These are phyloP conservation scores for Grantiella picta DNA, from an alignment of 2,113 vertebrate species.

Conservation along the genomic window DNA sequence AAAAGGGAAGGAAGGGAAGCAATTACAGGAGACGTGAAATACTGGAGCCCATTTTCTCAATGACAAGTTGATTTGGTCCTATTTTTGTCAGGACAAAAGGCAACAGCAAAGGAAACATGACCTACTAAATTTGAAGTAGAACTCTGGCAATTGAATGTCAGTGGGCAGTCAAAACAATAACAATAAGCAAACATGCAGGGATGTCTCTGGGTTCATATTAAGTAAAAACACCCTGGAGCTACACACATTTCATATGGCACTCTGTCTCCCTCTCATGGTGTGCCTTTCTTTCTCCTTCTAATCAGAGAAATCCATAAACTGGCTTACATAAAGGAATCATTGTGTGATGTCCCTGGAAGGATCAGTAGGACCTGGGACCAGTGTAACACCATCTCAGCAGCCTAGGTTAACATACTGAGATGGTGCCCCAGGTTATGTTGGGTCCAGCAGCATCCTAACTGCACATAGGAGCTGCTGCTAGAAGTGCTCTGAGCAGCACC, in stretches of 20 bases:
- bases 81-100: background rate
- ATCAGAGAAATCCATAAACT: background rate
- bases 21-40: background rate
- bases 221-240: background rate
- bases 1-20: background rate
- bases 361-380: background rate
- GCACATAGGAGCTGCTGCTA: background rate
- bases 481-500: background rate
- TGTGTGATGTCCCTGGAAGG: background rate
- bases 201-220: background rate
- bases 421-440: background rate
- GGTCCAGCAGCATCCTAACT: background rate
- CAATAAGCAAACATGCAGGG: background rate
- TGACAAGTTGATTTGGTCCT: background rate
- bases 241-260: background rate
- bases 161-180: background rate
- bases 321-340: background rate
- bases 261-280: slow-evolving; percentile 26
- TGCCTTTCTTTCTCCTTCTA: background rate
- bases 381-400: background rate
- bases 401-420: background rate
- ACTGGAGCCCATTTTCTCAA: background rate
- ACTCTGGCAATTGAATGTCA: background rate
- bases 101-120: background rate
- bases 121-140: background rate